phyloP scores from a whole-genome alignment of 1,140 invertebrate genomes.

The Paralvinella palmiformis region DNA sequence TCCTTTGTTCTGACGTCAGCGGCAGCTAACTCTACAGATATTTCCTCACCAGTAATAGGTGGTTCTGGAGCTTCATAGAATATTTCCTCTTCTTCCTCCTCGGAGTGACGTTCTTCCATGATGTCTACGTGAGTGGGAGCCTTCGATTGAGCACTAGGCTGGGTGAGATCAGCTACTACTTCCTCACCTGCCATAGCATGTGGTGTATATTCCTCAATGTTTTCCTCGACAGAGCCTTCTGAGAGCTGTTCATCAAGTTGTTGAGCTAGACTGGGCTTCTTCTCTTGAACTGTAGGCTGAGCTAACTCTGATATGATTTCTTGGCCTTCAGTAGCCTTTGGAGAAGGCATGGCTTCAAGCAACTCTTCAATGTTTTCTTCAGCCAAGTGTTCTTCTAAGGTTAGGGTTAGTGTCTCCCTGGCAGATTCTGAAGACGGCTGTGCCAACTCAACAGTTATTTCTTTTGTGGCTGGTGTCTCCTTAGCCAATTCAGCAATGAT shows the following conservation, averaged over 20 bases:
- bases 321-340: not conserved
- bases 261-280: not conserved
- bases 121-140: slow-evolving; percentile 14
- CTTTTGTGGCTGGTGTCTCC: slow-evolving; percentile 15
- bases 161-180: slow-evolving; percentile 17
- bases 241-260: slow-evolving; percentile 9
- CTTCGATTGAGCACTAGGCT: slow-evolving; percentile 11
- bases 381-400: slow-evolving; percentile 22
- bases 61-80: slow-evolving; percentile 18
- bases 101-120: slow-evolving; percentile 17
- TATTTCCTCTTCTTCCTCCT: slow-evolving; percentile 20
- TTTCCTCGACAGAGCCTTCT: slow-evolving; percentile 16
- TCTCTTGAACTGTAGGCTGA: not conserved
- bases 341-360: slow-evolving; percentile 14
- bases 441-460: slow-evolving; percentile 26
- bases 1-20: slow-evolving; percentile 5
- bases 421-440: slow-evolving; percentile 19
- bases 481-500: slow-evolving; percentile 24
- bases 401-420: slow-evolving; percentile 22
- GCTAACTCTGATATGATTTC: not conserved
- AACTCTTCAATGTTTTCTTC: slow-evolving; percentile 21
- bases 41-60: not conserved
- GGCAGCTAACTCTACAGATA: slow-evolving; percentile 5
- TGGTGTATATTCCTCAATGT: slow-evolving; percentile 19
- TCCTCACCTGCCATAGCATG: slow-evolving; percentile 14